Conservation (phyloP, 2,797 vertebrate species). For the Aeoliscus strigatus region DNA sequence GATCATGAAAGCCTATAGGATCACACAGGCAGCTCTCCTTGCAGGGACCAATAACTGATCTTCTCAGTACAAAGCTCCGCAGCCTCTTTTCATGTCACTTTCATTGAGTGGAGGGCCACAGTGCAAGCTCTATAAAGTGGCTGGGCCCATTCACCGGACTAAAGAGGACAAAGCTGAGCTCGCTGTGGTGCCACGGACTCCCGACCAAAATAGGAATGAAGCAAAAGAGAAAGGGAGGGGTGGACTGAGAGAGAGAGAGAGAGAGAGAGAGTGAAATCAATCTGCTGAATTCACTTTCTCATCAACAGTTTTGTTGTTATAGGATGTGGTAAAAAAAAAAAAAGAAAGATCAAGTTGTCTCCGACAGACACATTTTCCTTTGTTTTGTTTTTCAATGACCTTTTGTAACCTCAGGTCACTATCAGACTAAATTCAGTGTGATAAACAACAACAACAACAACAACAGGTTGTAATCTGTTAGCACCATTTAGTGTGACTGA, state of each 20-base stretch:
- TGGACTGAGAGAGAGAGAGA: slow-evolving; percentile 10
- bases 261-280: slow-evolving; percentile 27
- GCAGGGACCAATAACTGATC: slow-evolving; percentile 73
- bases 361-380: no score
- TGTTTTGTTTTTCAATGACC: no score
- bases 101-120: slow-evolving; percentile 68
- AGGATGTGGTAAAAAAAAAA: no score
- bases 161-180: slow-evolving; percentile 74
- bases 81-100: slow-evolving; percentile 80
- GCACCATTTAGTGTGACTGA: no score
- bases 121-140: slow-evolving; percentile 70
- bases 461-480: no score
- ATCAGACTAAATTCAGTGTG: no score
- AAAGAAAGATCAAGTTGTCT: no score
- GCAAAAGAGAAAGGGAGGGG: slow-evolving; percentile 36
- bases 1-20: slow-evolving; percentile 73
- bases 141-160: slow-evolving; percentile 66
- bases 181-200: slow-evolving; percentile 47
- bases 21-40: slow-evolving; percentile 69
- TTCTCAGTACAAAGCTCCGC: slow-evolving; percentile 78
- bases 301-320: no score
- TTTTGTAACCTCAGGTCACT: no score
- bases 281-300: slow-evolving; percentile 41
- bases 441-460: no score
- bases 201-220: slow-evolving; percentile 68